Evolutionary conservation across 2,888 invertebrate species (phyloP), one percentile per base, ranked within the genome.

Genomic region (Adelognathus sp.): DNA sequence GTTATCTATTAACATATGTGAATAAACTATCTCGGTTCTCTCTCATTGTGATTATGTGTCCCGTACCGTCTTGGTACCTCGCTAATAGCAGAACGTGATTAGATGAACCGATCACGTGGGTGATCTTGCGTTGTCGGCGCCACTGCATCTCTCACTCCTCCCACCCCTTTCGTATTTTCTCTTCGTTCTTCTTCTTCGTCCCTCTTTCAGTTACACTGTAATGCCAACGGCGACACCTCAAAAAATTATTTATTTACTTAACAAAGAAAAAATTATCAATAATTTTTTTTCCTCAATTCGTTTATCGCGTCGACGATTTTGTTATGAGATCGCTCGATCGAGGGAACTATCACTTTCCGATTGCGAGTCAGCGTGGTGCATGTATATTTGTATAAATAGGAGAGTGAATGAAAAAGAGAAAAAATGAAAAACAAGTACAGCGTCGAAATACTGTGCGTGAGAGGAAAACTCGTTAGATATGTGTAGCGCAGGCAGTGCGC

Each of bases 31-130:
- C 29, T n/a, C n/a, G n/a, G 18, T 29, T 36, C 41, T 24, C 7
- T 33, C 41, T 41, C 39, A 21, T 50, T 36, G 50, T 70, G 52
- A 21, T 6, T 18, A 21, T 46, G 18, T 9, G n/a, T n/a, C 58
- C 79, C 91, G 88, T 90, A 91, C 91, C 91, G 82, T 90, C 88
- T 90, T 90, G 91, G 87, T 91, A 91, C 89, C 91, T 89, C 86
- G 88, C 86, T 85, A 91, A 87, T 75, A 90, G 88, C 69, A 91
- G 87, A 56, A 86, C 90, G 84, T 88, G 88, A 86, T 89, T 88
- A 70, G 90, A 88, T 11, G 91, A 91, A 70, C 90, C 91, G 82
- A 91, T 90, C 86, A 91, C 90, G 85, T 88, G 90, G 84, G 85
- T 88, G 86, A 91, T 80, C 84, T 86, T 90, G 78, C 86, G 86